Base-by-base conservation (phyloP, 2,888 invertebrate species). In the Papilio demoleus region DNA sequence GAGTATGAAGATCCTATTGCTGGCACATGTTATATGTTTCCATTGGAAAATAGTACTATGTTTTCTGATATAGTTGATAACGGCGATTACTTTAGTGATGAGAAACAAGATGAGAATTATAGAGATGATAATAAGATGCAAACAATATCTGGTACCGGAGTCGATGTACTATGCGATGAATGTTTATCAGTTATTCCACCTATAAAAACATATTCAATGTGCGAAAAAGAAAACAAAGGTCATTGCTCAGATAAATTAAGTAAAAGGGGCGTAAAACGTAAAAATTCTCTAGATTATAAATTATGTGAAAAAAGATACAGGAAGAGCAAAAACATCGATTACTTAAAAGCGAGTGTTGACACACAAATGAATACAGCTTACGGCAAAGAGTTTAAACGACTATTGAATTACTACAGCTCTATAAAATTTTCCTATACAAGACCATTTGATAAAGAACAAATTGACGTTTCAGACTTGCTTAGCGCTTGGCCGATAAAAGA, bases 271-370 rank as follows among this genome's bases (percentile, higher is more conserved):
- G 73, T 86, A 45, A 90, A 92, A 78, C 86, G 90, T 42, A 90
- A 89, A 76, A 75, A 82, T 58, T 78, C 80, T 75, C 67, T 73
- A 27, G 85, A 87, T 71, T 66, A 73, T 9, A 81, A 79, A 73
- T 70, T 76, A 4, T 70, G 61, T 36, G 75, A 71, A 58, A 90
- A 83, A 73, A 87, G 77, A 68, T 89, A 88, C 62, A 82, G 88
- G 72, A 90, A 90, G 79, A 82, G 86, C 4, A 92, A 88, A 79
- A 84, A 88, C 72, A 92, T 92, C 65, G 88, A 92, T 72, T 78
- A 79, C 67, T 83, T 86, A 6, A 91, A 86, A 81, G 73, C 83
- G 42, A 81, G 78, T 0, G 50, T 71, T 5, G 45, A 75, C 63
- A 69, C 80, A 31, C 79, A 83, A 24, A 64, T 69, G 22, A 81